Base-by-base conservation (phyloP, 2,797 vertebrate species). In the Enteromius paludinosus region DNA sequence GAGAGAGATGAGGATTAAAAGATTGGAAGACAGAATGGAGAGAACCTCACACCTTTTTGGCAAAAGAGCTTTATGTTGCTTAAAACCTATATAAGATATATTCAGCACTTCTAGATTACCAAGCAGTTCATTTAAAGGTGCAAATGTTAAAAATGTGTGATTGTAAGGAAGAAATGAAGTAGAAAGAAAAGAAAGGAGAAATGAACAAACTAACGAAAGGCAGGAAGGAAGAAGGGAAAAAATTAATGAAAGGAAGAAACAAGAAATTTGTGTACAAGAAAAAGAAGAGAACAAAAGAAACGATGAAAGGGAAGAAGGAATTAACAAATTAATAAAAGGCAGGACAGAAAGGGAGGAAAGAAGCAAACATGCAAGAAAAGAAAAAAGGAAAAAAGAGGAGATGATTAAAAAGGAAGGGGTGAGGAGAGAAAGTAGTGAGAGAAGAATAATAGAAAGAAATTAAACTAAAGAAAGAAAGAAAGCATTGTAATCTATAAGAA, bases 1-100 rank as follows among this genome's bases (percentile, higher is more conserved):
- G 35, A 30, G 30, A 30, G 30, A 30, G 30, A 45, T 64, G 25
- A 77, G 25, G 56, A 64, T 77, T 77, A 75, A 15, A 74, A 2
- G 14, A 59, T 59, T 59, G 52, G 15, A 35, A 61, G 23, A 47
- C 15, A 20, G 25, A 64, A 45, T 2, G 45, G 23, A 76, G 10
- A 45, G 17, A 30, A 61, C 8, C 3, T 61, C 17, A 25, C 17
- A 62, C 17, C 56, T 45, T 61, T 43, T 45, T 62, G 23, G 56
- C 23, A 45, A 76, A 38, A 41, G 52, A 45, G 23, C 3, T 62
- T 76, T 62, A 61, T 20, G 18, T 35, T 28, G 15, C 28, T 54
- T 54, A 54, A 30, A 54, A 54, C 4, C 6, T 12, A 43, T 18
- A 38, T 18, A 49, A 72, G 17, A 7, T 72, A 45, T 61, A 61